Conservation (phyloP, 2,888 invertebrate genomes). For the Alentia gelatinosa region DNA sequence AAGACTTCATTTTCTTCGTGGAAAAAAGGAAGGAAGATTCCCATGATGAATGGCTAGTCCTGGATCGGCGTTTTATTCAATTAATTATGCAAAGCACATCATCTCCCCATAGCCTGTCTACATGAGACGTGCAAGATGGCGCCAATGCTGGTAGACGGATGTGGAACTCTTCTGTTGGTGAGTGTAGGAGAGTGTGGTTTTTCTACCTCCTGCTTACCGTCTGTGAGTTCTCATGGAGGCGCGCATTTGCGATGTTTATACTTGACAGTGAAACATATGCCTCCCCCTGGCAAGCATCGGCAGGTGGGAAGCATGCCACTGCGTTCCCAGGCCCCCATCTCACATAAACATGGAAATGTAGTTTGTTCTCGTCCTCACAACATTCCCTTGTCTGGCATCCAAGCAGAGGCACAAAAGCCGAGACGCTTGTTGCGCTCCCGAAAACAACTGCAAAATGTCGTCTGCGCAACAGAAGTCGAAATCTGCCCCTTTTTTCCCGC, state of each 20-base stretch:
- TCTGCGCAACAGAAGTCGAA: too few relatives aligned
- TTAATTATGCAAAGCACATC: slow-evolving; percentile 45
- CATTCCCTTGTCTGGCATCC: not conserved
- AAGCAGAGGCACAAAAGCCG: not conserved
- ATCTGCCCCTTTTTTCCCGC: not conserved
- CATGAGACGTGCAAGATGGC: not conserved
- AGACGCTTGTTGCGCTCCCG: not conserved
- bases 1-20: not conserved
- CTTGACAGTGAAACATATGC: not conserved
- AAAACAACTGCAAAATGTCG: not conserved
- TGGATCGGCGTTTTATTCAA: slow-evolving; percentile 33
- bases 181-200: not conserved
- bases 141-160: not conserved
- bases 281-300: not conserved
- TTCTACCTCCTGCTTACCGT: slow-evolving; percentile 17
- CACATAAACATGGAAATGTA: not conserved
- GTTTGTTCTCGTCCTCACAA: not conserved
- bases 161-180: slow-evolving; percentile 2
- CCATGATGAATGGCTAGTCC: slow-evolving; percentile 5
- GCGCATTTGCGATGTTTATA: not conserved
- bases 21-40: not conserved
- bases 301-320: not conserved
- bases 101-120: slow-evolving; percentile 1
- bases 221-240: not conserved
- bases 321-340: not conserved